Base-by-base conservation (phyloP, 1,140 invertebrate genomes). In the Drosophila saltans region DNA sequence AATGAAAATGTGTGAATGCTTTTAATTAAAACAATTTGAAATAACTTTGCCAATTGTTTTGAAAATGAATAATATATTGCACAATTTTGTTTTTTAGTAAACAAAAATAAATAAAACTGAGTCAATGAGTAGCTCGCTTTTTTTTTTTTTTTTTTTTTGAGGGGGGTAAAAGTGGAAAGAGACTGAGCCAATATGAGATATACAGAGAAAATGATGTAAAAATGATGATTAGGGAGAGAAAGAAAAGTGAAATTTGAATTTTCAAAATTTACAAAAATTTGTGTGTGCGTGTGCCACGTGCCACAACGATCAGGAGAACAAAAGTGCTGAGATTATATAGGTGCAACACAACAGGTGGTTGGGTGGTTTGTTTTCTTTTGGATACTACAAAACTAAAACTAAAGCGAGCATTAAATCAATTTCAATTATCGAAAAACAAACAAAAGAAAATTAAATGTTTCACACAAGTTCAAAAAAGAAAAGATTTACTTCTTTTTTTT, bases 381-480 rank as follows among this genome's bases (percentile, higher is more conserved):
- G 61, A 55, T 52, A 70, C 80, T 82, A 77, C 80, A 7, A 66
- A 72, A 69, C 61, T 26, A 72, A 36, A 48, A 79, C 75, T 76
- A 52, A 52, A 86, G 82, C 82, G 82, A 86, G 82, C 82, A 75
- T 71, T 65, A 76, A 69, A 65, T 52, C 9, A 76, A 72, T 72
- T 67, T 24, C 11, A 66, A 26, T 69, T 60, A 78, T 36, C 60
- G 56, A 72, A 39, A 66, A 58, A 52, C 26, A 52, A 65, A 59
- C 11, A 75, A 66, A 75, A 28, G 41, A 30, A 72, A 66, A 70
- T 66, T 60, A 24, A 74, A 72, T 56, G 74, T 88, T 88, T 88
- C 80, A 89, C 76, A 86, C 57, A 88, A 80, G 59, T 88, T 72
- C 62, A 71, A 84, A 89, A 79, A 70, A 69, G 45, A 26, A 52